Base-by-base conservation (phyloP, 2,113 vertebrate genomes). In the Aythya baeri region DNA sequence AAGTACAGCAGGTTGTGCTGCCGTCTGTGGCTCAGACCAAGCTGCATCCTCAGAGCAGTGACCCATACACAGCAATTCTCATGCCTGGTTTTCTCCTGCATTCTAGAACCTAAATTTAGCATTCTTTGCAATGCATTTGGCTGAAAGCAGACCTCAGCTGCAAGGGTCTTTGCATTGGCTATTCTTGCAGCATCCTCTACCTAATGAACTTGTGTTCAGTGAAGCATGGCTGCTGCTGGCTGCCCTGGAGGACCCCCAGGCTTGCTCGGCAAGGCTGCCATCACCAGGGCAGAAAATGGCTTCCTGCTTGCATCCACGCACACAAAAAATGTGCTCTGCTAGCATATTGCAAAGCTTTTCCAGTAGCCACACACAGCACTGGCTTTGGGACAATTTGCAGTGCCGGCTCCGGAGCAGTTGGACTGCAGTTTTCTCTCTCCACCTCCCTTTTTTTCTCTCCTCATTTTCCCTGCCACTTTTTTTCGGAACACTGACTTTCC, bases 401-500 rank as follows among this genome's bases (percentile, higher is more conserved):
- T 77, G 70, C 72, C 32, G 85, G 78, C 63, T 95, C 84, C 38
- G 7, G 46, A 91, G 73, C 87, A 79, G n/a, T 67, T 5, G 41
- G 55, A 31, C 50, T 92, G 83, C 89, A 67, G 49, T 68, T 91
- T 77, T 36, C 36, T 59, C 49, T 76, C 79, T 72, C 67, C n/a
- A 29, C 55, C 85, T 72, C 58, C 59, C 31, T 78, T 70, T 71
- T 77, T 55, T 79, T 10, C 5, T 49, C 76, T 50, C 55, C 82
- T 93, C 7, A 0, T 84, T 95, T 94, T 97, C 66, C 88, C 78
- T 88, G 92, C 54, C 91, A 77, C 94, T 92, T 81, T 95, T 95
- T 98, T 96, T 96, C 76, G 74, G 91, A 96, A 97, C 93, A 95
- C 87, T 97, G 96, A 93, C 86, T 97, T 96, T 92, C 86, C 61